Evolutionary conservation across 2,797 vertebrate species (phyloP).

Genomic region (Gallinago stenura): DNA sequence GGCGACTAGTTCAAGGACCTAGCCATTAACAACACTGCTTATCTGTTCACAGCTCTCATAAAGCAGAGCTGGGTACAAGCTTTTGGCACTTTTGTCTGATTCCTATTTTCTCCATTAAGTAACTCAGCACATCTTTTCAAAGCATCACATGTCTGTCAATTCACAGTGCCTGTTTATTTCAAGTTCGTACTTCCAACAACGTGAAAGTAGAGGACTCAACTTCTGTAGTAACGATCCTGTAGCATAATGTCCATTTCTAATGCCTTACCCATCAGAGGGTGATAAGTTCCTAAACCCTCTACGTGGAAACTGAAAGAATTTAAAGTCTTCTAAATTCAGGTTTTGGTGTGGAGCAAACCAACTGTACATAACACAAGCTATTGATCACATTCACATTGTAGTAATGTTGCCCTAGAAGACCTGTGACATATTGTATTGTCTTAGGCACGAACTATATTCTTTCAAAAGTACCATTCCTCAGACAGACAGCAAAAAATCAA

Average conservation of each 20-base stretch:
- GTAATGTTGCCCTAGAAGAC: not conserved
- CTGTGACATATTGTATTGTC: not conserved
- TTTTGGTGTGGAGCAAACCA: not conserved
- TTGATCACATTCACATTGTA: not conserved
- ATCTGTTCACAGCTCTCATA: not conserved
- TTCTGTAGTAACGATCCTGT: not conserved
- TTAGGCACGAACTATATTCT: not conserved
- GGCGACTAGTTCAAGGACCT: not conserved
- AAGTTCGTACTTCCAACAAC: not conserved
- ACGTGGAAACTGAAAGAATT: not conserved
- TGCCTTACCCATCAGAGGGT: not conserved
- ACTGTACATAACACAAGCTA: not conserved
- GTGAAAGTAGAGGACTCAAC: not conserved
- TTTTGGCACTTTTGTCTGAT: not conserved
- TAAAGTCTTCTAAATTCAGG: not conserved
- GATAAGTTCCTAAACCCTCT: not conserved
- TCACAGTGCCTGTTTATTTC: not conserved
- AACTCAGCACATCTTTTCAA: not conserved
- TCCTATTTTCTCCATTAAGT: not conserved
- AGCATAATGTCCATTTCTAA: accelerated
- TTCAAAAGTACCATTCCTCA: not conserved
- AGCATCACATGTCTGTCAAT: not conserved
- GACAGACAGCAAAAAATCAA: not conserved
- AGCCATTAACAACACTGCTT: not conserved
- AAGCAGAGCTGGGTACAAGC: not conserved